Base-by-base conservation (phyloP, 2,797 vertebrate species). In the Falco columbarius region DNA sequence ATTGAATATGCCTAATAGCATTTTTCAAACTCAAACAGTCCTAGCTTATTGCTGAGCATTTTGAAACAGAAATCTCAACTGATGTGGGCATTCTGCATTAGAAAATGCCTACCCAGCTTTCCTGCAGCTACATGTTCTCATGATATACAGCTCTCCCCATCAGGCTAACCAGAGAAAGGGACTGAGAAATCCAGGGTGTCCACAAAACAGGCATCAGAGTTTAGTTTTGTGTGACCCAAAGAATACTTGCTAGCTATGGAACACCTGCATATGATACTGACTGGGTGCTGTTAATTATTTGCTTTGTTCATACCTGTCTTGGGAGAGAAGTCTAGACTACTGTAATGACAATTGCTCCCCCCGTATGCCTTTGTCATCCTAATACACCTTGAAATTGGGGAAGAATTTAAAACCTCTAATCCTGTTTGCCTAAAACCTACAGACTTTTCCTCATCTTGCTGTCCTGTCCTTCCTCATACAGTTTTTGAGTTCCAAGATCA, bases 1-100 rank as follows among this genome's bases (percentile, higher is more conserved):
- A 97, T 95, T 96, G 95, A 96, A 96, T 54, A 81, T 87, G 81
- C 83, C 76, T 96, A 97, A 96, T 94, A 87, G 86, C 91, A 94
- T 63, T 96, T 93, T 86, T 86, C 81, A 77, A 79, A 86, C 76
- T 93, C 89, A 87, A 82, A 91, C 46, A 84, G 44, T 96, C 92
- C 79, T 55, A 76, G 54, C 65, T 95, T 77, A 52, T 86, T 86
- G 76, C 68, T 59, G 82, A 83, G 71, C 75, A 52, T 97, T 95
- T 89, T 62, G 89, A 94, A 96, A 87, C 61, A 94, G 80, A 66
- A 68, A 94, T 72, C 86, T 95, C 86, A 54, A 44, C 76, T 65
- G 75, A 85, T 81, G 72, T 3, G 52, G 71, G 36, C 70, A 74
- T 86, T 73, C 56, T 80, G 62, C 54, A 18, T 54, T 42, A 26